Percentiles rank a stretch among this genome's conserved stretches.
These are phyloP conservation scores for human DNA, from an alignment of 2,113 vertebrate species.

Conservation along the genomic window GRCh38 chr13:45712501-45713000, in stretches of 20 bases:
- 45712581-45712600: background rate
- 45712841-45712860: background rate
- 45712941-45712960: background rate
- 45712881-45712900: background rate
- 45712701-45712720: background rate
- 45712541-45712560: too few species aligned
- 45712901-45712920: background rate
- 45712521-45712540: background rate
- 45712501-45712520: background rate
- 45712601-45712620: background rate
- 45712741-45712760: background rate
- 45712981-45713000: background rate
- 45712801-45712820: background rate
- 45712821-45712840: background rate
- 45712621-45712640: background rate
- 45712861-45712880: background rate
- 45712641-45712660: background rate
- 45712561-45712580: background rate
- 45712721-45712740: background rate
- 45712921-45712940: accelerated
- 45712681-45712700: background rate
- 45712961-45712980: background rate
- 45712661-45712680: background rate
- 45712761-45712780: background rate
- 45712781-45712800: background rate